These are phyloP conservation scores for Rhopilema esculentum DNA, from an alignment of 30 jellyfish, hydroid and myxozoan genomes.

Conservation along the genomic window DNA sequence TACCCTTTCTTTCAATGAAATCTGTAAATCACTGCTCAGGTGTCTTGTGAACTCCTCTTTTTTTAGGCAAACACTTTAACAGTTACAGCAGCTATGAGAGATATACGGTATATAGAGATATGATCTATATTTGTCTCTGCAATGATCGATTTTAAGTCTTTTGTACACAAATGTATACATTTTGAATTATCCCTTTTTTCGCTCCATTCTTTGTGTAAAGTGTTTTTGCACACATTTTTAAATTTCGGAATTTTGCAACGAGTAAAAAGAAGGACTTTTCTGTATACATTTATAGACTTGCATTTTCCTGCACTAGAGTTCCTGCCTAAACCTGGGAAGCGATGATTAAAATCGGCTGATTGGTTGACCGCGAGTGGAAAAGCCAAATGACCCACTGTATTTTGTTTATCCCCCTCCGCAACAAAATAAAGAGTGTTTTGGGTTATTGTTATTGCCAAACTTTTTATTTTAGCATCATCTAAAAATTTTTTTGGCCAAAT, in stretches of 20 bases:
- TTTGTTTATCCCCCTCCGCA: not conserved
- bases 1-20: not conserved
- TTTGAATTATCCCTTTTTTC: not conserved
- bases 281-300: not conserved
- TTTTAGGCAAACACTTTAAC: not conserved
- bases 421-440: too few species aligned
- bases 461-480: too few species aligned
- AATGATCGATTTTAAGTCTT: not conserved
- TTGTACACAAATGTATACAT: slow-evolving; percentile 1
- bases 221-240: slow-evolving; percentile 15
- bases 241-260: slow-evolving; percentile 27
- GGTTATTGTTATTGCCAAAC: too few species aligned
- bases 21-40: slow-evolving; percentile 7
- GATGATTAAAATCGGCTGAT: not conserved
- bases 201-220: slow-evolving; percentile 20
- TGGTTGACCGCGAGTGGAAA: not conserved
- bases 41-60: slow-evolving; percentile 16
- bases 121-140: too few species aligned
- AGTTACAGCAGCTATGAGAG: not conserved
- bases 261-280: not conserved
- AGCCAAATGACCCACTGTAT: not conserved
- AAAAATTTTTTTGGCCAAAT: too few species aligned
- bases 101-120: too few species aligned
- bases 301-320: not conserved
- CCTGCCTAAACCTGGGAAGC: not conserved